Evolutionary conservation across 2,797 vertebrate genomes (phyloP), one percentile per base, ranked within the genome.

Genomic region (Nyctibius grandis): DNA sequence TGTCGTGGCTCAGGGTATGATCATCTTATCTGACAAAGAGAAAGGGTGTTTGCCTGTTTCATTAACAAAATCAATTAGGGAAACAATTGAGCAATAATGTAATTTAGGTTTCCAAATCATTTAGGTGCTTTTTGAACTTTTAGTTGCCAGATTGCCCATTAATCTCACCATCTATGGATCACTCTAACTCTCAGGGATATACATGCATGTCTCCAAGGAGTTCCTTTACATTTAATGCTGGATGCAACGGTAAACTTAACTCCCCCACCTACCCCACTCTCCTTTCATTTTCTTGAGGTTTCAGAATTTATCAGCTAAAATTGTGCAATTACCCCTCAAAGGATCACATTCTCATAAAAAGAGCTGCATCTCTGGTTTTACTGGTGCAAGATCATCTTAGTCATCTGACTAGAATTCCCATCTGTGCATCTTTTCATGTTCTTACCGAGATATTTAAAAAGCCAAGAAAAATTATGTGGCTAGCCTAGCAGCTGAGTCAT

Each of bases 351-450:
- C 72, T 89, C 38, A 74, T 64, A 60, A 95, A 82, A 87, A 72
- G 73, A 89, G 72, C 68, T 89, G 45, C 53, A 70, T 94, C 77
- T 93, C 64, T 91, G 69, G 54, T 92, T 93, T 87, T 89, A 93
- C 79, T 96, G 73, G 56, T 95, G 78, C 56, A 72, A 93, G 78
- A 95, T 88, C 79, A 54, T 94, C 77, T 96, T 94, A 95, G 92
- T 91, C 95, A 92, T 96, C 95, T 95, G 89, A 93, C 78, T 95
- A 6, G 90, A 85, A 42, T 79, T 97, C 65, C 95, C 95, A 97
- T 96, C 91, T 96, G 96, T 89, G 87, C 75, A 72, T 95, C 94
- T 96, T 96, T 97, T 94, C 84, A 84, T 93, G 85, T 95, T 96
- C 88, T 95, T 92, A 80, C 54, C 77, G 78, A 96, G 96, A 94